Evolutionary conservation across 2,113 vertebrate genomes (phyloP).

Genomic region (Aythya baeri): DNA sequence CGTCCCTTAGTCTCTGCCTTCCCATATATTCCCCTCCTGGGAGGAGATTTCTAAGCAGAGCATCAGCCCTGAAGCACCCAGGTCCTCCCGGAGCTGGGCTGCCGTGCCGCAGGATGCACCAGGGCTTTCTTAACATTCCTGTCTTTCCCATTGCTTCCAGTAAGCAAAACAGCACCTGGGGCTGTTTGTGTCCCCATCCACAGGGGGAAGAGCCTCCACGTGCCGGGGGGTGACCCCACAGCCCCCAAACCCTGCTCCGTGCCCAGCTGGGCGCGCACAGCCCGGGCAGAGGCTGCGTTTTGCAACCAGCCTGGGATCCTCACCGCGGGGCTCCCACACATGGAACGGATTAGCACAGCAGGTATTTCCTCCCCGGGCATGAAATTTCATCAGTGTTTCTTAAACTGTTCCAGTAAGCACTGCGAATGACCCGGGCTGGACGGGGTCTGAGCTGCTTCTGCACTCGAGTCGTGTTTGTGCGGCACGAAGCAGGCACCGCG

Average conservation of each 20-base stretch:
- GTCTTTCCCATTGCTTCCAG: background rate
- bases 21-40: background rate
- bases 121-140: background rate
- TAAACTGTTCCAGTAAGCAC: background rate
- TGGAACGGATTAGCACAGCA: constrained; percentile 53
- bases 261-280: background rate
- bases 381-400: constrained; percentile 11
- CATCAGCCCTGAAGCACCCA: background rate
- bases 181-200: background rate
- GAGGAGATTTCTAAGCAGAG: background rate
- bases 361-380: constrained; percentile 58
- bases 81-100: fast-evolving
- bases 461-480: background rate
- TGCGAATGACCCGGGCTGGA: background rate
- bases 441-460: background rate
- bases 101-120: background rate
- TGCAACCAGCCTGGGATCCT: background rate
- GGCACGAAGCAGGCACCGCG: fast-evolving
- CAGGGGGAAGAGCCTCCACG: fast-evolving
- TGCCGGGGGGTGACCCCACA: fast-evolving
- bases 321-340: background rate
- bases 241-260: background rate
- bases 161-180: background rate
- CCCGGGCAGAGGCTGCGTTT: fast-evolving
- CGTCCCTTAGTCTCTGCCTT: background rate